phyloP scores from a whole-genome alignment of 2,797 vertebrate genomes.

The Protosalanx chinensis region DNA sequence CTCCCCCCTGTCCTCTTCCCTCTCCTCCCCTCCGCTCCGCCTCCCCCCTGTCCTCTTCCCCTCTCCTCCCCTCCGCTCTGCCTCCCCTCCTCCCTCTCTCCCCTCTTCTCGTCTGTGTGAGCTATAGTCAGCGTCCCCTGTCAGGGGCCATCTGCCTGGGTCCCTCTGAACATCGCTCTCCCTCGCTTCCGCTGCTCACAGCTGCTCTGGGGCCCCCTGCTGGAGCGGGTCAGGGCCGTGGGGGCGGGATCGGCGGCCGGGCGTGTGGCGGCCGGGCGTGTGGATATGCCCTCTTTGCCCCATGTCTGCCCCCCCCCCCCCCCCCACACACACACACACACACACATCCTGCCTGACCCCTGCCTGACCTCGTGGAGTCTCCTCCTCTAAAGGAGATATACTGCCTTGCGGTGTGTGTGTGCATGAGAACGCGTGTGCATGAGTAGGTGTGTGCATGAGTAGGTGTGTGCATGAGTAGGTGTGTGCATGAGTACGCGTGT shows the following conservation, averaged over 20 bases:
- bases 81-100: constrained; percentile 7
- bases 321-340: too few species aligned
- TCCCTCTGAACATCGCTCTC: constrained; percentile 10
- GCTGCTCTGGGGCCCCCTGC: constrained; percentile 23
- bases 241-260: not conserved
- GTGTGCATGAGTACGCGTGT: not conserved
- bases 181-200: constrained; percentile 23
- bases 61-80: constrained; percentile 33
- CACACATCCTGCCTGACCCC: too few species aligned
- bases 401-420: not conserved
- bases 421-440: not conserved
- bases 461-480: not conserved
- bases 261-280: too few species aligned
- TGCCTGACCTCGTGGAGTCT: too few species aligned
- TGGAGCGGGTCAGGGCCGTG: constrained; percentile 12
- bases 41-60: not conserved
- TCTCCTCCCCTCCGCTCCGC: not conserved
- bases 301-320: too few species aligned
- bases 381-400: too few species aligned
- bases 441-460: not conserved
- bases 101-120: constrained; percentile 39
- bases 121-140: constrained; percentile 37
- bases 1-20: not conserved
- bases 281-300: too few species aligned
- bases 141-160: constrained; percentile 29